These are phyloP conservation scores for Scaptodrosophila lebanonensis DNA, from an alignment of 1,140 invertebrate species.

Conservation along the genomic window DNA sequence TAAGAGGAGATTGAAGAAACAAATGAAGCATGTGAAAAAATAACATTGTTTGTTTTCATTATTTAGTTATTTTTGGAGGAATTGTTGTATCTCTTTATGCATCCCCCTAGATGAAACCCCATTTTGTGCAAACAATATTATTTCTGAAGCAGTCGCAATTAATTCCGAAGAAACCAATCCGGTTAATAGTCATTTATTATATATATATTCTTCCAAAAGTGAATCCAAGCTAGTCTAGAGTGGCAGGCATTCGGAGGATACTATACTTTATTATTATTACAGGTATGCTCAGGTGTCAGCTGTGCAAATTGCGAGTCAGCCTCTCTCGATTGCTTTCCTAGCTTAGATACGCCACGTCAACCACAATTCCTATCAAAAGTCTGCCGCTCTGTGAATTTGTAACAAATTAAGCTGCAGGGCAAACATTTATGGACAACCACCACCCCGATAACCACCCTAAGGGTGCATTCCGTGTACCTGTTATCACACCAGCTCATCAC, in stretches of 20 bases:
- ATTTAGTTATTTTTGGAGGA: no score
- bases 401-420: constrained; percentile 31
- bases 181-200: no score
- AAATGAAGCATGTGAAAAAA: no score
- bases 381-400: constrained; percentile 24
- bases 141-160: no score
- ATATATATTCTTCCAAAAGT: no score
- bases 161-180: no score
- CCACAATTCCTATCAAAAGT: constrained; percentile 31
- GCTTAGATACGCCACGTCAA: not conserved
- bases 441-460: constrained; percentile 11
- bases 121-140: no score
- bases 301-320: constrained; percentile 34
- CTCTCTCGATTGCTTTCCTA: not conserved
- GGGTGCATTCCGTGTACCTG: constrained; percentile 41
- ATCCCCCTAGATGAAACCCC: no score
- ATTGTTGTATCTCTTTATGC: no score
- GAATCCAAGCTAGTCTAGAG: no score
- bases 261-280: constrained; percentile 17
- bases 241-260: not conserved
- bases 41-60: no score
- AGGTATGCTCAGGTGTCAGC: constrained; percentile 65
- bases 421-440: constrained; percentile 23
- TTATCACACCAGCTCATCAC: constrained; percentile 50
- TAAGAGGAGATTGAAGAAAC: no score